Conservation (phyloP, 2,113 vertebrate species). For the human (Homo sapiens) region DNA sequence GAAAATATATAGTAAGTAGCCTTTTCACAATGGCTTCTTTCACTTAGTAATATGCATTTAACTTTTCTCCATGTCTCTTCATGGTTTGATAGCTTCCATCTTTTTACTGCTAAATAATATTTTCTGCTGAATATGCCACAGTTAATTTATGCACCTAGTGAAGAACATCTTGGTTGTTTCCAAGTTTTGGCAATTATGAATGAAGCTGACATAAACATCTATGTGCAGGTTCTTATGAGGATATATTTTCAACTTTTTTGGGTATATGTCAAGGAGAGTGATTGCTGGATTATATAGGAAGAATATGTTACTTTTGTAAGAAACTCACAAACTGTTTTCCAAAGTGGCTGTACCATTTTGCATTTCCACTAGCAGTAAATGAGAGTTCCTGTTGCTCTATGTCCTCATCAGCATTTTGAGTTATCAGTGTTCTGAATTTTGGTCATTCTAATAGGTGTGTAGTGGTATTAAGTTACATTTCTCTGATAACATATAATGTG, state of each 20-base stretch:
- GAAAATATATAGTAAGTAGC: background rate
- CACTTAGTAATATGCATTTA: background rate
- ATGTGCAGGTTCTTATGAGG: background rate
- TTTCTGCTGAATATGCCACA: background rate
- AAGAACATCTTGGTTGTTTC: background rate
- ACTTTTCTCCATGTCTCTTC: background rate
- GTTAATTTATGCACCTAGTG: background rate
- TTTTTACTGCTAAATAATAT: background rate
- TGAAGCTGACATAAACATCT: background rate
- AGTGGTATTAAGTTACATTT: background rate
- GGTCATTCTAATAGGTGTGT: background rate
- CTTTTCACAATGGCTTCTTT: background rate
- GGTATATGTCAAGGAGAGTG: background rate
- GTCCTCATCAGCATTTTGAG: background rate
- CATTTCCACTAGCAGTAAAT: background rate
- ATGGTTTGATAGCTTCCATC: background rate
- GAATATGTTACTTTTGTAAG: background rate
- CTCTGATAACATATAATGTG: background rate
- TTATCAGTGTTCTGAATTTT: background rate
- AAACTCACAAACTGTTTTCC: background rate
- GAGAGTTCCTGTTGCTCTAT: background rate
- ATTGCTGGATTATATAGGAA: background rate
- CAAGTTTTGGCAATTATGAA: background rate
- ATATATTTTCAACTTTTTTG: background rate
- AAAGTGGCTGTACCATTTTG: background rate